Evolutionary conservation across 2,888 invertebrate genomes (phyloP), one percentile per base, ranked within the genome.

Genomic region (Hybos culiciformis): DNA sequence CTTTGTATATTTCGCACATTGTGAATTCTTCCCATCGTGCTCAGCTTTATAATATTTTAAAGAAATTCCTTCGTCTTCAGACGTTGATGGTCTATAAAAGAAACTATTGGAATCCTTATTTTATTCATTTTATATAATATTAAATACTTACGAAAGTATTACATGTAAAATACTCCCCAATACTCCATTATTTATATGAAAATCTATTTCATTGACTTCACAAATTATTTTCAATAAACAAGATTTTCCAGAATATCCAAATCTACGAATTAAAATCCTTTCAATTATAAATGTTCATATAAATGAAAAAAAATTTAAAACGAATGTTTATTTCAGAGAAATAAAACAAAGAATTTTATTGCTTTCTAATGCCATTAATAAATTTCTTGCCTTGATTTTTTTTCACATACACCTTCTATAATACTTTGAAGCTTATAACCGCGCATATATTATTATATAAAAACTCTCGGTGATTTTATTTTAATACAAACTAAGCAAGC

Each of bases 171-270:
- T 59, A 58, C 77, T 77, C 20, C 82, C 76, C 42, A 81, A 55
- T 32, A 82, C 63, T n/a, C 81, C 81, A 57, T 77, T 76, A 54
- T 72, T 55, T 23, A 44, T 53, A 43, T 59, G 56, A 42, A 64
- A 38, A 14, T 43, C 40, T 3, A 58, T 56, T 31, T 54, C 68
- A 39, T 75, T 70, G 44, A 74, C 72, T 59, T 81, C 80, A 54
- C 81, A 82, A 55, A 82, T 78, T 38, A 74, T 70, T 50, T 78
- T 69, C 48, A 79, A 65, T 46, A 82, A 65, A 58, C 81, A 82
- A 23, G 67, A 62, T 38, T 68, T 69, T 6, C 78, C 80, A 44
- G 68, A 60, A 58, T 71, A 71, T 19, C 73, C 73, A 48, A 72
- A 64, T 45, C 78, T 78, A 23, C 11, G 33, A 39, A 15, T 15